phyloP scores from a whole-genome alignment of 1,140 invertebrate species.

The Drosophila jambulina region DNA sequence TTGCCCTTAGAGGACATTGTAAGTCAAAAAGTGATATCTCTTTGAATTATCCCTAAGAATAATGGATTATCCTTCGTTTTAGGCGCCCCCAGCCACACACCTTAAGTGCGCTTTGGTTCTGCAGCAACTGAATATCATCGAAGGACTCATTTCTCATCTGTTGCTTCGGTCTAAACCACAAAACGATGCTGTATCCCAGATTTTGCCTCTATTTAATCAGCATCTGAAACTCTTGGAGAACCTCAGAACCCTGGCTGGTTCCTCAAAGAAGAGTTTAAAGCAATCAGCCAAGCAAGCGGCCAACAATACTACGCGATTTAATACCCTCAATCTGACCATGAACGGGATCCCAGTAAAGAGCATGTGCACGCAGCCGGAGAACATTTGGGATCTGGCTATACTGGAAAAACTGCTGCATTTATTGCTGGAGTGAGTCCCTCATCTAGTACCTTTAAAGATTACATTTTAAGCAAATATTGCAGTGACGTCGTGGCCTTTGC shows the following conservation, averaged over 20 bases:
- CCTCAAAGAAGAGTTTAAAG: constrained; percentile 65
- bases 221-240: constrained; percentile 61
- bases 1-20: constrained; percentile 66
- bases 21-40: background rate
- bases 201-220: constrained; percentile 71
- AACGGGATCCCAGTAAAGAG: constrained; percentile 61
- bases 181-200: constrained; percentile 60
- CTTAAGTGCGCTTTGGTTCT: constrained; percentile 66
- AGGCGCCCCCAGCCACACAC: constrained; percentile 60
- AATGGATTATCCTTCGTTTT: background rate
- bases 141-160: constrained; percentile 71
- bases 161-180: constrained; percentile 61
- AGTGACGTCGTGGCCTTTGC: constrained; percentile 79
- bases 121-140: constrained; percentile 78
- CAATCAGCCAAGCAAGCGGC: constrained; percentile 33
- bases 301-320: constrained; percentile 29
- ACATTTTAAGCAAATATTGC: background rate
- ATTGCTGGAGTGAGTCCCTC: constrained; percentile 65
- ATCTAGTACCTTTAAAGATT: too few species aligned
- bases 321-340: constrained; percentile 58
- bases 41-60: background rate
- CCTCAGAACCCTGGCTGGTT: constrained; percentile 42
- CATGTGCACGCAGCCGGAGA: constrained; percentile 65
- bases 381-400: constrained; percentile 80
- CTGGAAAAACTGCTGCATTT: constrained; percentile 68